Evolutionary conservation across 2,888 invertebrate genomes (phyloP).

Genomic region (Euproctis similis): DNA sequence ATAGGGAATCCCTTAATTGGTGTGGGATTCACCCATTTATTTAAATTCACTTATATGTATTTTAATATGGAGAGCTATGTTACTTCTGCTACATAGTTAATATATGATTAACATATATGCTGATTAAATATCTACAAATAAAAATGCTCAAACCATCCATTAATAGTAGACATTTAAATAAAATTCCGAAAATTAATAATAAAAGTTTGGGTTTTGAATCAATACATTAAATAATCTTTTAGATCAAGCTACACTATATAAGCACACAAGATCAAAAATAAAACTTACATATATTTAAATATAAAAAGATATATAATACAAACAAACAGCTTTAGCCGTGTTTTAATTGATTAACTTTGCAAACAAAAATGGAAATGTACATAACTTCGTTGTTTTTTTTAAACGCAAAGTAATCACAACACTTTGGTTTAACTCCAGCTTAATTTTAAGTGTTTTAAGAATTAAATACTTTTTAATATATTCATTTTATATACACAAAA

Average conservation of each 20-base stretch:
- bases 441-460: slow-evolving; percentile 41
- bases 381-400: slow-evolving; percentile 24
- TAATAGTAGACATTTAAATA: background rate
- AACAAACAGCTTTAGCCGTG: slow-evolving; percentile 61
- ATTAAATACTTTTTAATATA: slow-evolving; percentile 20
- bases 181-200: background rate
- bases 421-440: slow-evolving; percentile 83
- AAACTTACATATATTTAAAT: slow-evolving; percentile 32
- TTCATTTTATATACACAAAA: no score
- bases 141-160: no score
- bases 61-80: no score
- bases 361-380: slow-evolving; percentile 50
- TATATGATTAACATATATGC: no score
- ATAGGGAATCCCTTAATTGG: no score
- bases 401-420: slow-evolving; percentile 67
- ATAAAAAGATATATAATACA: slow-evolving; percentile 33
- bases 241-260: slow-evolving; percentile 13
- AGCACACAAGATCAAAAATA: slow-evolving; percentile 33
- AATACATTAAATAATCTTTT: slow-evolving; percentile 8
- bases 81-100: no score
- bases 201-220: background rate
- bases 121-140: no score
- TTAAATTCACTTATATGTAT: no score
- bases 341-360: slow-evolving; percentile 57
- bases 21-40: no score